Evolutionary conservation across 2,797 vertebrate genomes (phyloP), one percentile per base, ranked within the genome.

Genomic region (Premnoplex brunnescens): DNA sequence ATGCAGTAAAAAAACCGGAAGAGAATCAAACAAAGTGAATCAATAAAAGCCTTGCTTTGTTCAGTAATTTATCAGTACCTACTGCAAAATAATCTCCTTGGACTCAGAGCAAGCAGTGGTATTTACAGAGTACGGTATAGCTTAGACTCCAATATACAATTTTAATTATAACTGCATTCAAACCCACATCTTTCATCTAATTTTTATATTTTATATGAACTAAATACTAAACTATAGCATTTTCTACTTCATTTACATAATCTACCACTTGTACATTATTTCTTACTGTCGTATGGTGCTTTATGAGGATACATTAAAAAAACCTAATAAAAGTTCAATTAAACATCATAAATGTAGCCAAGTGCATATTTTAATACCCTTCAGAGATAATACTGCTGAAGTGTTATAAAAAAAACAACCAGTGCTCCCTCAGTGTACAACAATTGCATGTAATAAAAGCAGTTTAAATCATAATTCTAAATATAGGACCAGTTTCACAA

Each of bases 261-360:
- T 90, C 84, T 78, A 85, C 91, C 91, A 68, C 88, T 84, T 92
- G 89, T 69, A 71, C 48, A 17, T 75, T 95, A 89, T 95, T 97
- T 97, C 93, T 94, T 72, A 81, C 69, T 76, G 75, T 68, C 66
- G 37, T 78, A 95, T 43, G 83, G 81, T 89, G 56, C 72, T 96
- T 97, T 95, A 95, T 74, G 93, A 87, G 55, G 66, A 82, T 55
- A 84, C 73, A 92, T 58, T 96, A 81, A 95, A 84, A 75, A 92
- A 94, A 85, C 2, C 92, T 96, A 92, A 95, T 93, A 94, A 90
- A 93, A 96, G 92, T 93, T 96, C 95, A 97, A 96, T 96, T 96
- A 96, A 96, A 94, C 90, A 89, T 69, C 78, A 88, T 71, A 80
- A 93, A 79, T 64, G 58, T 88, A 95, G 93, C 84, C 86, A 89